Conservation (phyloP, 2,888 invertebrate species). For the Podotricha telesiphe region DNA sequence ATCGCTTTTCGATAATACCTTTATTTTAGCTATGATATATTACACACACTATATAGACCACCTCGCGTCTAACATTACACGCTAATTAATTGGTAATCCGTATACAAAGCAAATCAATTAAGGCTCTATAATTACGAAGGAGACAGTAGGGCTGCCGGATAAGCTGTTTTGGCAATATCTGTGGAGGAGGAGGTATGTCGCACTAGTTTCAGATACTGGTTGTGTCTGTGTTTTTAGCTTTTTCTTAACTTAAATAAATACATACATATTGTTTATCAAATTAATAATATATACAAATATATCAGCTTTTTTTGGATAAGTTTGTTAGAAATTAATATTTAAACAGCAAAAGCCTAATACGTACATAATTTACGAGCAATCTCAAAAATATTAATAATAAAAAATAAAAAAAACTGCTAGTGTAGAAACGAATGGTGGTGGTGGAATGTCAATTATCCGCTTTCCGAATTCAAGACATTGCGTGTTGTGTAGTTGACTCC, state of each 20-base stretch:
- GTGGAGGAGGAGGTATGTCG: not conserved
- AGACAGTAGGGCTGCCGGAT: constrained; percentile 50
- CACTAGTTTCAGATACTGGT: not conserved
- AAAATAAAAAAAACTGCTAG: too few species aligned
- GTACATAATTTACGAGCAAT: too few species aligned
- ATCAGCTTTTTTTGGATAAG: too few species aligned
- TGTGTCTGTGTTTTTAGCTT: not conserved
- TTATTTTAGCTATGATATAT: not conserved
- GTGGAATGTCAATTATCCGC: too few species aligned
- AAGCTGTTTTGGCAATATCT: constrained; percentile 22
- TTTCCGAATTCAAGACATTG: too few species aligned
- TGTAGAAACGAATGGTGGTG: too few species aligned
- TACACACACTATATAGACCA: not conserved
- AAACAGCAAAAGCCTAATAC: too few species aligned
- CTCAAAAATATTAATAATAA: too few species aligned
- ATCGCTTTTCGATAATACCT: not conserved
- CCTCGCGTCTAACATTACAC: constrained; percentile 62
- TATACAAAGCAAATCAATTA: constrained; percentile 81
- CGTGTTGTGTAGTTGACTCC: too few species aligned
- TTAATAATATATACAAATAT: too few species aligned
- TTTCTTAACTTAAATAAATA: not conserved
- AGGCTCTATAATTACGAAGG: constrained; percentile 67
- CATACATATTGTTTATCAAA: too few species aligned
- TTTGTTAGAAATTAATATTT: too few species aligned
- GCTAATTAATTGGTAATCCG: constrained; percentile 79